Evolutionary conservation across 2,888 invertebrate species (phyloP), one percentile per base, ranked within the genome.

Genomic region (Oligia latruncula): DNA sequence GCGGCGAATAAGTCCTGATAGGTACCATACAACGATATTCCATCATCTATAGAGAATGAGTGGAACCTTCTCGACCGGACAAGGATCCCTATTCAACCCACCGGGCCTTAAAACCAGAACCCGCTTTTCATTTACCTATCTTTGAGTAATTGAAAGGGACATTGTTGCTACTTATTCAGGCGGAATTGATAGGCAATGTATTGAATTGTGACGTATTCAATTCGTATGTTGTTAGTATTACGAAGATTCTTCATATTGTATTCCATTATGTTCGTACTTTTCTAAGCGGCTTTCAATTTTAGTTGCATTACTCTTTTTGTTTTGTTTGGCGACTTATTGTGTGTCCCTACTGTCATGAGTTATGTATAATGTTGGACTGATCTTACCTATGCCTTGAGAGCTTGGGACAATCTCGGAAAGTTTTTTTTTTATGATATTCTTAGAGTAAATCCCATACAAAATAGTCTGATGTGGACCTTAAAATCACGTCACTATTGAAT

Each of bases 71-170:
- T 93, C 94, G 92, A 90, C 91, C 91, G 91, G 91, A 92, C 93
- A 92, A 94, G 93, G 93, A 93, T 91, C 93, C 93, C 93, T 92
- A 91, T 93, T 92, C 91, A 91, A 93, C 95, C 93, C 92, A 85
- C 86, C 92, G 92, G 93, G 90, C 92, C 95, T 94, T 93, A 94
- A 94, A 95, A 93, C 94, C 93, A 93, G 92, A 91, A 90, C 90
- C 92, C 92, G 93, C 94, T 94, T 94, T 95, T 95, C 95, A 95
- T 94, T 93, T 94, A 93, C 92, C 93, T 94, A 95, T 94, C 94
- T 95, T 92, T 92, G 91, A 92, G 91, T 96, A 95, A 96, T 95
- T 96, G 95, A 95, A 95, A 93, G 92, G 93, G 93, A 94, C 95
- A 94, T 95, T 95, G 94, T 95, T 88, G 90, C 91, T 91, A 93